phyloP scores from a whole-genome alignment of 2,888 invertebrate species.

The Aspidapion aeneum region DNA sequence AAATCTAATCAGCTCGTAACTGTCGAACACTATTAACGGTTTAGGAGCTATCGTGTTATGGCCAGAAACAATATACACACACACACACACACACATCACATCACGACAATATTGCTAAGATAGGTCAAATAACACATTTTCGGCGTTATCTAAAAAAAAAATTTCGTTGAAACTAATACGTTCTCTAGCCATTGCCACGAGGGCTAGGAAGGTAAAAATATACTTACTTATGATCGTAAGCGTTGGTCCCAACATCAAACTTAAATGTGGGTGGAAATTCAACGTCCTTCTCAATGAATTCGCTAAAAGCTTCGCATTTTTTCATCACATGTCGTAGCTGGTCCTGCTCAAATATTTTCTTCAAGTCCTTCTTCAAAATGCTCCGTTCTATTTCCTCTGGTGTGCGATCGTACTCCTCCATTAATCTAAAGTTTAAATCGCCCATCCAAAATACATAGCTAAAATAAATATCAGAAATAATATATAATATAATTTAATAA shows the following conservation, averaged over 20 bases:
- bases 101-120: no score
- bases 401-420: slow-evolving; percentile 59
- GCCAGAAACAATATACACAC: no score
- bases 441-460: slow-evolving; percentile 92
- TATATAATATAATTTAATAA: not conserved
- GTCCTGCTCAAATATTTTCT: slow-evolving; percentile 68
- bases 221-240: slow-evolving; percentile 78
- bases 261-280: slow-evolving; percentile 88
- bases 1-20: no score
- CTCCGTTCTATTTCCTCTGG: slow-evolving; percentile 65
- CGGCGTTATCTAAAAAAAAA: no score
- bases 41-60: no score
- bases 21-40: no score
- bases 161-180: no score
- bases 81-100: no score
- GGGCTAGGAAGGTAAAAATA: no score
- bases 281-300: slow-evolving; percentile 69
- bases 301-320: slow-evolving; percentile 77
- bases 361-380: slow-evolving; percentile 63
- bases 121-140: no score
- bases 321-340: slow-evolving; percentile 70
- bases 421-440: slow-evolving; percentile 82
- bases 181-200: no score
- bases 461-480: slow-evolving; percentile 38
- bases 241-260: slow-evolving; percentile 68